Evolutionary conservation across 1,140 invertebrate species (phyloP).

Genomic region (Brachionus rubens): DNA sequence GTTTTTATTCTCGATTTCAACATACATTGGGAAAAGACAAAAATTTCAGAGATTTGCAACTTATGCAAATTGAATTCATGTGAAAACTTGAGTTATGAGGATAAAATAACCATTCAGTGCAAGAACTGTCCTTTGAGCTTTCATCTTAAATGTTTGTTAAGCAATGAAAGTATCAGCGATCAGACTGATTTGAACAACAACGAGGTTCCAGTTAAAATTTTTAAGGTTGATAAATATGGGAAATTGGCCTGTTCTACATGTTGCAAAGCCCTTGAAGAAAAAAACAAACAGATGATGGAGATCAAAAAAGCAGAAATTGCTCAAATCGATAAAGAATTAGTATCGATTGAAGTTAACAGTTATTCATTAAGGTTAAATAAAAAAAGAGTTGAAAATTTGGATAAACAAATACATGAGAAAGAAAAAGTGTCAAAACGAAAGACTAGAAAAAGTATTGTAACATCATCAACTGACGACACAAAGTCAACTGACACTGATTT

Average conservation of each 20-base stretch:
- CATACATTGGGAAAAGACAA: neutral
- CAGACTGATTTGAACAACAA: neutral
- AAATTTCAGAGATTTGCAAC: neutral
- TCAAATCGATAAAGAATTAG: neutral
- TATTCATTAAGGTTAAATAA: constrained; percentile 4
- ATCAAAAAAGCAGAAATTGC: neutral
- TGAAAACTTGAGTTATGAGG: too few relatives aligned
- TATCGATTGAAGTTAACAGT: constrained; percentile 2
- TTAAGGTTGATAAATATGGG: neutral
- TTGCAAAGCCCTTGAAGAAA: neutral
- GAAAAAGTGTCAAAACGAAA: too few relatives aligned
- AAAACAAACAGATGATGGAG: neutral
- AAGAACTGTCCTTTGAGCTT: neutral
- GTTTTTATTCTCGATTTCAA: neutral
- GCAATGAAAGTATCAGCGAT: neutral
- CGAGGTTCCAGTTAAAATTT: neutral
- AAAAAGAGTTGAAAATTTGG: too few relatives aligned
- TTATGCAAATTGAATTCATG: neutral
- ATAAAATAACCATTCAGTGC: neutral
- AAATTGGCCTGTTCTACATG: too few relatives aligned
- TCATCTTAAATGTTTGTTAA: neutral
- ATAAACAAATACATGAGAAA: too few relatives aligned
- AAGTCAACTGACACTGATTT: too few relatives aligned
- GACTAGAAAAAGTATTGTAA: too few relatives aligned
- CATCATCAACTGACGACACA: too few relatives aligned